Base-by-base conservation (phyloP, 23 tunicate species). In the Halocynthia aurantium region DNA sequence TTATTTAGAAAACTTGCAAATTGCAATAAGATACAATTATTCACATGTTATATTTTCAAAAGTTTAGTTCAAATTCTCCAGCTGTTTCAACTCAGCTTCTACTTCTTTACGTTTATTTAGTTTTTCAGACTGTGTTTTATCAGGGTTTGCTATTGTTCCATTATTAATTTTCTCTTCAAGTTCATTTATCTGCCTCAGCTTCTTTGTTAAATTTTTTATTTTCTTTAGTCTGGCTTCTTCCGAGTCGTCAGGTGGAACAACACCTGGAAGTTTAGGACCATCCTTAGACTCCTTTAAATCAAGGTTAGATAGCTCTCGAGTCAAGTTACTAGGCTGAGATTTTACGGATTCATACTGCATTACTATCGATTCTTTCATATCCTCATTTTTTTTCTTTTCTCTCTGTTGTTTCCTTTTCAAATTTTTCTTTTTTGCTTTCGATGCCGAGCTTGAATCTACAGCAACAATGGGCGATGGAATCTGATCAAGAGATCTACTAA, bases 121-220 rank as follows among this genome's bases (percentile, higher is more conserved):
- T 80, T 88, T 88, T 72, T 80, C 80, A 11, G 72, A 65, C 75
- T 88, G 84, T 13, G 76, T 64, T 56, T 70, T 61, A 53, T 83
- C 83, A 7, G 87, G 83, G 6, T 83, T 81, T 56, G 81, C 51
- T 7, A 87, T 72, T 53, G 61, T 83, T 5, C 85, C 85, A 31
- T 55, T 51, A n/a, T 91, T 91, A 55, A 91, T 71, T 77, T 91
- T 91, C 51, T 80, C 67, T 69, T 91, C 64, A 52, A 91, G 73
- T 50, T 81, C 86, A 11, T 91, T 83, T n/a, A 91, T 91, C 72
- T 85, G 89, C 7, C 87, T 71, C 55, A 91, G 44, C 57, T 91
- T 85, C 60, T 85, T 91, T 50, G 66, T 77, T n/a, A 88, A 50
- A 71, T 61, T 78, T 73, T 78, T 83, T 15, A 88, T 77, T 62